Percentiles rank a stretch among this genome's conserved stretches.
Evolutionary conservation across 2,797 vertebrate species (phyloP).

Genomic region (Epinephelus malabaricus): DNA sequence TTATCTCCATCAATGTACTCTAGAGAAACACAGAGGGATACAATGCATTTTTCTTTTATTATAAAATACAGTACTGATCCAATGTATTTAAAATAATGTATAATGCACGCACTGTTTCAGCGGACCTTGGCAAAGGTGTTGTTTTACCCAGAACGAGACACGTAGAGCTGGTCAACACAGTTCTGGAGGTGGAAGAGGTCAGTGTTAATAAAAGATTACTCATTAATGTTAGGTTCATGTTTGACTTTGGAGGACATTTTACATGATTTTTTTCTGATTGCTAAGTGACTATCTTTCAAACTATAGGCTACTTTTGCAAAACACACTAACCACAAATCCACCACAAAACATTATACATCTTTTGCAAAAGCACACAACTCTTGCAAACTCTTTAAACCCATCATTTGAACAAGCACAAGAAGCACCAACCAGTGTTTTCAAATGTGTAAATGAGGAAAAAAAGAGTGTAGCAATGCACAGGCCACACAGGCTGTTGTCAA

Average conservation of each 20-base stretch:
- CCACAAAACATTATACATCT: too few species aligned
- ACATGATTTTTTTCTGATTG: too few species aligned
- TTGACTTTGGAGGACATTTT: background rate
- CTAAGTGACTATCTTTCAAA: too few species aligned
- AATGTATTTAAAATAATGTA: background rate
- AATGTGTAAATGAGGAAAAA: too few species aligned
- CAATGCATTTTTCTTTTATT: background rate
- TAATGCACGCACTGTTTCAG: conserved; percentile 55
- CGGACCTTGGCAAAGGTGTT: conserved; percentile 54
- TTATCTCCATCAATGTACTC: background rate
- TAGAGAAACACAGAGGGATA: background rate
- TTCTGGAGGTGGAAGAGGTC: conserved; percentile 74
- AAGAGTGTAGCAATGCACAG: too few species aligned
- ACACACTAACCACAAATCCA: too few species aligned
- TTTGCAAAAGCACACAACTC: too few species aligned
- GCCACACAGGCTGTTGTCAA: too few species aligned
- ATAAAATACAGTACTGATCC: background rate
- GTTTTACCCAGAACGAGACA: conserved; percentile 59
- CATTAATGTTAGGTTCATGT: background rate
- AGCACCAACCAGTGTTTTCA: too few species aligned
- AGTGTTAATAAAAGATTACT: conserved; percentile 9
- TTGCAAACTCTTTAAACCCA: too few species aligned
- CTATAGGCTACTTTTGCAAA: too few species aligned
- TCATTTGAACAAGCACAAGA: too few species aligned
- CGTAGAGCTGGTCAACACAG: conserved; percentile 63